Base-by-base conservation (phyloP, 2,113 vertebrate species). In the Microcebus lehilahytsara region DNA sequence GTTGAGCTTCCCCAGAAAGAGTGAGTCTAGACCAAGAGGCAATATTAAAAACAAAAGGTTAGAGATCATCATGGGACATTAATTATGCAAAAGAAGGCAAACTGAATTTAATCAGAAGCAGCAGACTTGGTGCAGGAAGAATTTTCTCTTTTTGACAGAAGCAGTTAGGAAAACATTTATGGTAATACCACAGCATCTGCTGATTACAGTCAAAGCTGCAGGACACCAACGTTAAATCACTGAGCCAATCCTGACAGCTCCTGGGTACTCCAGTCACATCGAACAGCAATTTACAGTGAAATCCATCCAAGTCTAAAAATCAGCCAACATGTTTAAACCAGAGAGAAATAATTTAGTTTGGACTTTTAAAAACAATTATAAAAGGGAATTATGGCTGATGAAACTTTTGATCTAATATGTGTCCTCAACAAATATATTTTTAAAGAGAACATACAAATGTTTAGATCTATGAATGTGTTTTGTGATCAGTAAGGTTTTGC, bases 181-280 rank as follows among this genome's bases (percentile, higher is more conserved):
- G 98, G 98, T 98, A 98, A 98, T 98, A 98, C 97, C 93, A 95
- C 97, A 98, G 98, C 98, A 99, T 98, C 98, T 99, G 98, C 98
- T 98, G 99, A 99, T 99, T 98, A 97, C 96, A 98, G 98, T 97
- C 95, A 97, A 97, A 98, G 98, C 98, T 98, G 98, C 98, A 98
- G 98, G 98, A 99, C 0, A 89, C 97, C 97, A 97, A 2, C 91
- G 95, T 98, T 98, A 98, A 98, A 99, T 99, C 98, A 98, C 95
- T 98, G 98, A 99, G 98, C 98, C 98, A 93, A 93, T 98, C 98
- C 71, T 98, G 98, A 98, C 98, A 98, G 98, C 97, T 98, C 98
- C 98, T 98, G 97, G 96, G 93, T 98, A 96, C 97, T 98, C 11
- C 10, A 98, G 92, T 98, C 98, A 97, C 95, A 98, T 98, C 78